Conservation (phyloP, 2,113 vertebrate genomes). For the Ictalurus furcatus region DNA sequence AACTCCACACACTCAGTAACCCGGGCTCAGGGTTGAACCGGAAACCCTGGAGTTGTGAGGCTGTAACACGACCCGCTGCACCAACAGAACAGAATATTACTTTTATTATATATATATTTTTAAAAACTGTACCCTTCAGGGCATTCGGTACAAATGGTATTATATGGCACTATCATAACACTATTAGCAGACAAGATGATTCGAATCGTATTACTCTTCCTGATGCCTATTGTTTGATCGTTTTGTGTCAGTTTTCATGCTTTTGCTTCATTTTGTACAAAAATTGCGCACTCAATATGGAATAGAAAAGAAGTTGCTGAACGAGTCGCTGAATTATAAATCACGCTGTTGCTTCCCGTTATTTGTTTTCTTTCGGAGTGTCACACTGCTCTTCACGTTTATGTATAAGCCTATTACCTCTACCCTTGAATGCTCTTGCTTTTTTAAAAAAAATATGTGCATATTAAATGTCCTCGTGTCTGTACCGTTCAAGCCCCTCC, state of each 20-base stretch:
- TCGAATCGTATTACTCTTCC: background rate
- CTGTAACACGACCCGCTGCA: background rate
- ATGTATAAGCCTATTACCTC: constrained; percentile 37
- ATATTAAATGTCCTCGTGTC: constrained; percentile 36
- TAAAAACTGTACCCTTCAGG: background rate
- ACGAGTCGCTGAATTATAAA: background rate
- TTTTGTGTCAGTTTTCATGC: background rate
- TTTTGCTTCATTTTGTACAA: background rate
- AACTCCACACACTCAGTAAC: background rate
- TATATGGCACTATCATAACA: background rate
- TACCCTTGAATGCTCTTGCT: constrained; percentile 37
- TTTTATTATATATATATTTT: no score
- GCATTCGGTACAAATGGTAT: background rate
- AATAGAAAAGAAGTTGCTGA: background rate
- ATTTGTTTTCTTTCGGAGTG: constrained; percentile 2
- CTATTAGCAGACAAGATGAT: background rate
- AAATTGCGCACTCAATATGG: background rate
- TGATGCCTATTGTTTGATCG: background rate
- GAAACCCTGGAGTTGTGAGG: background rate
- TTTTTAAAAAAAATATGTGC: constrained; percentile 33
- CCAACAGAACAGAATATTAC: background rate
- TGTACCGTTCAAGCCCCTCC: constrained; percentile 17
- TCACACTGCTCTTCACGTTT: constrained; percentile 2
- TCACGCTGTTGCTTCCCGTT: background rate
- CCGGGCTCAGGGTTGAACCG: background rate